A percentile compares a stretch with the other conserved stretches of the same genome.
Conservation (phyloP, 2,797 vertebrate species). For the Thamnophis elegans region DNA sequence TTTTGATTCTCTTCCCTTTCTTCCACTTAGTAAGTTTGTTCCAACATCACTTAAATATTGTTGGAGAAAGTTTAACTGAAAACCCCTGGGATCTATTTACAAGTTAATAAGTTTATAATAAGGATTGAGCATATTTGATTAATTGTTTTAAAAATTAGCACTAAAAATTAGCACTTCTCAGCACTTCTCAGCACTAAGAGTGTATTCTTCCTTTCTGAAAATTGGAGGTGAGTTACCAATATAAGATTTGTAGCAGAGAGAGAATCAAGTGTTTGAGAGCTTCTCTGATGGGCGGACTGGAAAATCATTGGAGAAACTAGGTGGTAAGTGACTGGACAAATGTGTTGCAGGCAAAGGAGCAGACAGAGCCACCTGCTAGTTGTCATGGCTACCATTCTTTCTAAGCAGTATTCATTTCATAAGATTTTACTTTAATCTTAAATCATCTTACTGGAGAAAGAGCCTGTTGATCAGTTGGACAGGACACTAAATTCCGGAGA, state of each 20-base stretch:
- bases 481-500: background rate
- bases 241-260: background rate
- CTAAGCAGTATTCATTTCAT: background rate
- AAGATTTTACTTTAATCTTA: background rate
- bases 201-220: background rate
- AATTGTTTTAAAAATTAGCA: background rate
- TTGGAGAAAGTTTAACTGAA: background rate
- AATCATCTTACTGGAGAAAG: background rate
- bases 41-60: background rate
- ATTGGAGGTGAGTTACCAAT: background rate
- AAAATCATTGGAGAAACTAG: background rate
- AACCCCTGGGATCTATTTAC: background rate
- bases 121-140: background rate
- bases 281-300: background rate
- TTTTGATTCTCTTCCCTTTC: background rate
- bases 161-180: too few species aligned
- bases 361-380: background rate
- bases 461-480: background rate
- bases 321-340: background rate
- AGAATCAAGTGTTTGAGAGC: background rate
- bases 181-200: background rate
- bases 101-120: background rate
- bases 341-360: background rate
- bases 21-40: background rate
- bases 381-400: slow-evolving; percentile 5